Percentiles rank a stretch among this genome's conserved stretches.
These are phyloP conservation scores for Tachypleus tridentatus DNA, from an alignment of 1,140 invertebrate genomes.

Conservation along the genomic window DNA sequence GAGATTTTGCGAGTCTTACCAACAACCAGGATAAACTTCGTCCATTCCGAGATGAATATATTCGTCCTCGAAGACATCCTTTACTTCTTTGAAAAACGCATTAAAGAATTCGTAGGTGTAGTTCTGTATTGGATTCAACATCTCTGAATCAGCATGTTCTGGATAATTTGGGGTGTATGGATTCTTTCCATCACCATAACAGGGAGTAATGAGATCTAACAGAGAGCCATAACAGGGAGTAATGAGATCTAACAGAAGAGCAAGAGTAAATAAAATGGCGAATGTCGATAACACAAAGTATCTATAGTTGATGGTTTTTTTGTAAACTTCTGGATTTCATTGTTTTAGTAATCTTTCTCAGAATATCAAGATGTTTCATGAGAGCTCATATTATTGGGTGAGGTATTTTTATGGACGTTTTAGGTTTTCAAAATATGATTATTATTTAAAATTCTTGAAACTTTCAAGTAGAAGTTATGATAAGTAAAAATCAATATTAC, in stretches of 20 bases:
- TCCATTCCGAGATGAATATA: slow-evolving; percentile 80
- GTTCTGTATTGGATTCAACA: slow-evolving; percentile 24
- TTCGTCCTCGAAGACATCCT: slow-evolving; percentile 52
- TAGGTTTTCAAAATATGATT: too few species aligned
- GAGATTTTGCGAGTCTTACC: slow-evolving; percentile 43
- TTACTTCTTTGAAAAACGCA: slow-evolving; percentile 15
- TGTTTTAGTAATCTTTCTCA: too few species aligned
- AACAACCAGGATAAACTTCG: slow-evolving; percentile 73
- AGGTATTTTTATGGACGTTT: too few species aligned
- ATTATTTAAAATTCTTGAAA: too few species aligned
- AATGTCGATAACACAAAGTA: slow-evolving; percentile 22
- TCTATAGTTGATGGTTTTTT: too few species aligned
- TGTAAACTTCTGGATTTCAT: too few species aligned
- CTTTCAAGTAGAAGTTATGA: too few species aligned
- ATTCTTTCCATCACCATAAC: slow-evolving; percentile 24
- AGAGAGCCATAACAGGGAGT: slow-evolving; percentile 24
- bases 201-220: slow-evolving; percentile 13
- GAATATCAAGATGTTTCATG: too few species aligned
- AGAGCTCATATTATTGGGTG: too few species aligned
- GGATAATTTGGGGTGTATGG: slow-evolving; percentile 14
- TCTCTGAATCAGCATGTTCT: slow-evolving; percentile 21
- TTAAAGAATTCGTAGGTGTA: slow-evolving; percentile 10
- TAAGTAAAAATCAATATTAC: too few species aligned
- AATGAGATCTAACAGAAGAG: neutral
- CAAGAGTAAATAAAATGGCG: slow-evolving; percentile 8